Base-by-base conservation (phyloP, 2,888 invertebrate genomes). In the Balanococcus diminutus region DNA sequence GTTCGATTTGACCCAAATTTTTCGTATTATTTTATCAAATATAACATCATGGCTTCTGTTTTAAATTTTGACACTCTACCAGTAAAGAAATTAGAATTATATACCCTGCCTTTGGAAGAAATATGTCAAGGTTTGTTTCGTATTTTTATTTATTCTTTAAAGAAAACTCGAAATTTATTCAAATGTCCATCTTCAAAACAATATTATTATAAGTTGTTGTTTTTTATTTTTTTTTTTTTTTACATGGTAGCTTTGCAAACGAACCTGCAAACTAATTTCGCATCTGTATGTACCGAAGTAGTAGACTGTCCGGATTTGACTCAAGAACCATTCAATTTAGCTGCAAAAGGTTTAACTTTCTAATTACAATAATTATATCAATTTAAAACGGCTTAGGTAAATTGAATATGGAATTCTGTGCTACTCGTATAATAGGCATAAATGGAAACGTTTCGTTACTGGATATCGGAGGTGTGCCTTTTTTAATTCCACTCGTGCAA, bases 221-320 rank as follows among this genome's bases (percentile, higher is more conserved):
- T 22, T 42, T 39, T 25, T 1, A 22, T 22, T 22, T 1, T 72
- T 61, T 19, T 8, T 1, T 11, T 87, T 88, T 85, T 87, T 86
- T 91, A n/a, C 90, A 83, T n/a, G n/a, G n/a, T 90, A 96, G 97
- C 95, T 87, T 90, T 98, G 87, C 91, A 92, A 85, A 91, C 91
- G 87, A 95, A 94, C 0, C 90, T 98, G 87, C 90, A 89, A 32
- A 90, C 91, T 79, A 95, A 94, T 88, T 98, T 98, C 90, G 92
- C 91, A 87, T 91, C 93, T 83, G 95, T 94, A 31, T 89, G 90
- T 32, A 96, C 96, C 1, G 92, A 93, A 81, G 93, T 96, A n/a
- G 94, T 94, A 16, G 94, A 95, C 42, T 95, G 96, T 89, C 98
- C 98, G 0, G 94, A 98, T 91, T 92, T 98, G 87, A 95, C 93